Conservation (phyloP, 2,797 vertebrate genomes). For the Sarcophilus harrisii region DNA sequence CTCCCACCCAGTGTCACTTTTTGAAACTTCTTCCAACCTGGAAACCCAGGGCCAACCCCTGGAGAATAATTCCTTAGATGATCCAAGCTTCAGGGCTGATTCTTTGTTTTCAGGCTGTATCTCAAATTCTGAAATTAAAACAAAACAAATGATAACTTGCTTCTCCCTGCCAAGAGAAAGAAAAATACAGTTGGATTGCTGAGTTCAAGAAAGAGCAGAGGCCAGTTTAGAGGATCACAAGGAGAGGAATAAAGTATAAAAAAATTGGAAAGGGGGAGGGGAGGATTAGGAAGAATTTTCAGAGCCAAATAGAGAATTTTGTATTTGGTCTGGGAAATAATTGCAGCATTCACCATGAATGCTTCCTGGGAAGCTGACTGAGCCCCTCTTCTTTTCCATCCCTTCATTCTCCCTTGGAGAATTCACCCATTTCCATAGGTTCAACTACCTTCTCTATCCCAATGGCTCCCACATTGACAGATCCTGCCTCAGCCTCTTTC, state of each 20-base stretch:
- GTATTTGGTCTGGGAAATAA: neutral
- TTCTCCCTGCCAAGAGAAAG: neutral
- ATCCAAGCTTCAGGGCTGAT: neutral
- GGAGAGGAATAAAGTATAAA: neutral
- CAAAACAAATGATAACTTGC: neutral
- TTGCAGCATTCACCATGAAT: neutral
- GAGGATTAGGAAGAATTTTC: neutral
- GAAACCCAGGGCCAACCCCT: neutral
- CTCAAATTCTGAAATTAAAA: neutral
- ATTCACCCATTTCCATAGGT: too few relatives aligned
- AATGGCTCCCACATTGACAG: too few relatives aligned
- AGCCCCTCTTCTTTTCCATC: too few relatives aligned
- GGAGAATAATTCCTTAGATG: neutral
- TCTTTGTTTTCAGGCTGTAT: neutral
- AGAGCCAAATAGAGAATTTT: neutral
- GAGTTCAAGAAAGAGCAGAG: neutral
- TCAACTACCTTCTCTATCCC: too few relatives aligned
- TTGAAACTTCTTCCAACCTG: neutral
- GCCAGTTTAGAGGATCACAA: neutral
- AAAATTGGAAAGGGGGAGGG: neutral
- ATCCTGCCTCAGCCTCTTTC: too few relatives aligned
- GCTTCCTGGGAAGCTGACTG: too few relatives aligned
- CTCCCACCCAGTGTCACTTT: neutral
- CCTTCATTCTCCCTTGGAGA: too few relatives aligned
- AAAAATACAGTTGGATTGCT: neutral